Conservation (phyloP, 2,113 vertebrate species). For the Rhinogobius similis region DNA sequence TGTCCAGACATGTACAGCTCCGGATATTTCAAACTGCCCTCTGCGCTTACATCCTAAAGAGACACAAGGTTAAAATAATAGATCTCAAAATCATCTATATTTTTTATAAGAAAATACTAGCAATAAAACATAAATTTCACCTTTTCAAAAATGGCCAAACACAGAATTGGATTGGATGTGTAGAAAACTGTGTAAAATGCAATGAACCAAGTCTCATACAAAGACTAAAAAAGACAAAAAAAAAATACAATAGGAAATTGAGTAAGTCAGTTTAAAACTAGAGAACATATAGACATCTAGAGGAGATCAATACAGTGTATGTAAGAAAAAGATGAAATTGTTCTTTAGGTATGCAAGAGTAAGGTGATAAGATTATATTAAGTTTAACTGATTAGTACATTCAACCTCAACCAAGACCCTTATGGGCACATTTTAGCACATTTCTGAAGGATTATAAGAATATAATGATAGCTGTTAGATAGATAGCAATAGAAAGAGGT, state of each 20-base stretch:
- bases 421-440: neutral
- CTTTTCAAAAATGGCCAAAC: conserved; percentile 87
- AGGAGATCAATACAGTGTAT: neutral
- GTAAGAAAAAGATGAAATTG: too few relatives aligned
- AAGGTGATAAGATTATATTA: too few relatives aligned
- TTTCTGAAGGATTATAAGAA: too few relatives aligned
- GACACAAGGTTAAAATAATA: neutral
- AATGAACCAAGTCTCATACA: conserved; percentile 93
- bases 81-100: neutral
- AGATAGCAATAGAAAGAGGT: too few relatives aligned
- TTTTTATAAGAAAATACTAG: neutral
- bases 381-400: neutral
- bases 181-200: conserved; percentile 85
- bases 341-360: too few relatives aligned
- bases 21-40: conserved; percentile 80
- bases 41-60: conserved; percentile 83
- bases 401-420: neutral
- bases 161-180: conserved; percentile 79
- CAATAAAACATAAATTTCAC: conserved; percentile 66
- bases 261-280: neutral
- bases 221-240: conserved; percentile 70
- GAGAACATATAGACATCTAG: neutral
- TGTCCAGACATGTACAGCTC: conserved; percentile 82
- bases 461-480: neutral
- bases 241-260: conserved; percentile 9